phyloP scores from a whole-genome alignment of 2,888 invertebrate species.

The Ephialtes manifestator region DNA sequence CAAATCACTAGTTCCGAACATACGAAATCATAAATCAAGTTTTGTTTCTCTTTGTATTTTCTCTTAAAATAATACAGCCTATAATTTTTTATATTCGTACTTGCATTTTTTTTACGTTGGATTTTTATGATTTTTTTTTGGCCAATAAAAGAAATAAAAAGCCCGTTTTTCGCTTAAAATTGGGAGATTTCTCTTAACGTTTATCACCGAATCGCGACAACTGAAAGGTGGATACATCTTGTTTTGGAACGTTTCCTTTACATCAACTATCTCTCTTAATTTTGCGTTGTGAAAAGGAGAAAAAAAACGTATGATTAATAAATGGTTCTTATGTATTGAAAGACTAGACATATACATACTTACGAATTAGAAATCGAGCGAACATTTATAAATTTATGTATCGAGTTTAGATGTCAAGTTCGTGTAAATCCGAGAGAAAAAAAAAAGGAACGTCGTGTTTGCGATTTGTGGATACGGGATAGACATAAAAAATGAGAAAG shows the following conservation, averaged over 20 bases:
- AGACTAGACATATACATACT: constrained; percentile 53
- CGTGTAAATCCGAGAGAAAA: constrained; percentile 44
- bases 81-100: no score
- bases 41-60: no score
- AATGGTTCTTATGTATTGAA: constrained; percentile 48
- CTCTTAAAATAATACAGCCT: no score
- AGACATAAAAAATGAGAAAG: constrained; percentile 26
- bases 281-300: neutral
- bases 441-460: constrained; percentile 26
- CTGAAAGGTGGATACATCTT: constrained; percentile 6
- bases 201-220: constrained; percentile 29
- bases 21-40: no score
- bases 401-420: constrained; percentile 58
- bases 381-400: constrained; percentile 49
- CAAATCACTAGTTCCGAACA: no score
- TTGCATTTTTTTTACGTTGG: no score
- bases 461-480: constrained; percentile 28
- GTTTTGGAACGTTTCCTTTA: constrained; percentile 15
- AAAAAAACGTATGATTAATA: constrained; percentile 28
- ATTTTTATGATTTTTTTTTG: no score
- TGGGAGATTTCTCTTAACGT: constrained; percentile 1
- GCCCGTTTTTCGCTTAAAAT: neutral
- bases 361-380: constrained; percentile 55
- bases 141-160: neutral
- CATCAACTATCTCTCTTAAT: neutral